phyloP scores from a whole-genome alignment of 2,113 vertebrate species.

The Egretta garzetta region DNA sequence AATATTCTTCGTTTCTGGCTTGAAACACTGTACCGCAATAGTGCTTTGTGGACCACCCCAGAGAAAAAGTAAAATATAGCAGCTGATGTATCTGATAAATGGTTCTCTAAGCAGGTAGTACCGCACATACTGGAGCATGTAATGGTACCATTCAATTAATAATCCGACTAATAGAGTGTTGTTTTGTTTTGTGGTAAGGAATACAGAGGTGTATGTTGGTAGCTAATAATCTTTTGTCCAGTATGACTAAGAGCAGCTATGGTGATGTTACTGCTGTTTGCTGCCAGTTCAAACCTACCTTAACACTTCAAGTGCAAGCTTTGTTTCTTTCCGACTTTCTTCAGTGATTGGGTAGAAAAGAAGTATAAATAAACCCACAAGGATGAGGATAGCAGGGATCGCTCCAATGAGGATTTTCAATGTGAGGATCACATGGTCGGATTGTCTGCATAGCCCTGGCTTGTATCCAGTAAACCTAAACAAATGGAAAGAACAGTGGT shows the following conservation, averaged over 20 bases:
- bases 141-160: neutral
- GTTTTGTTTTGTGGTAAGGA: neutral
- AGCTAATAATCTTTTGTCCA: neutral
- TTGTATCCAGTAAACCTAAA: constrained; percentile 90
- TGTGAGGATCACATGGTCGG: constrained; percentile 82
- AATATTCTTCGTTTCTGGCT: neutral
- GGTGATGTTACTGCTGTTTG: neutral
- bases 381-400: constrained; percentile 87
- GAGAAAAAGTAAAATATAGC: neutral
- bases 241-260: neutral
- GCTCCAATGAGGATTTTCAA: constrained; percentile 92
- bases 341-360: constrained; percentile 87
- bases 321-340: constrained; percentile 80
- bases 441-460: constrained; percentile 86
- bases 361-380: constrained; percentile 86
- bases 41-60: neutral
- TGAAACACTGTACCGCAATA: neutral
- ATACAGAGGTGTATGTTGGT: neutral
- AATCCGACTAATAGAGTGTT: neutral
- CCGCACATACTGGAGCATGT: neutral
- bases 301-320: constrained; percentile 79
- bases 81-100: neutral
- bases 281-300: constrained; percentile 75
- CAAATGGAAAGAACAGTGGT: neutral
- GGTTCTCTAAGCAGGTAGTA: neutral